Conservation (phyloP, 1,140 invertebrate species). For the Drosophila ercepeae region DNA sequence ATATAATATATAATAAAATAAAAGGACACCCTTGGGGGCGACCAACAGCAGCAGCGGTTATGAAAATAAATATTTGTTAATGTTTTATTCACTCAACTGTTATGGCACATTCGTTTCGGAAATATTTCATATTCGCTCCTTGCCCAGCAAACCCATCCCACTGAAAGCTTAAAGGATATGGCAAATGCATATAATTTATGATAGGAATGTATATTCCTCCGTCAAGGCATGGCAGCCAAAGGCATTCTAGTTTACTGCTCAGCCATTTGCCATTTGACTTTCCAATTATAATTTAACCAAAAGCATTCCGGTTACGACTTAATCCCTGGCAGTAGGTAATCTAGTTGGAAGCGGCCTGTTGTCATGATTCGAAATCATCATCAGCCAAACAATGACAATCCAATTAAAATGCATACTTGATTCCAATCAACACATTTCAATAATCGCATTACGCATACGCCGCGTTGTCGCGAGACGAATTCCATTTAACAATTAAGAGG, state of each 20-base stretch:
- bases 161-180: slow-evolving; percentile 28
- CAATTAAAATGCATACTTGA: slow-evolving; percentile 69
- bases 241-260: slow-evolving; percentile 14
- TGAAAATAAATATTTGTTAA: slow-evolving; percentile 60
- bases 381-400: slow-evolving; percentile 41
- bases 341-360: slow-evolving; percentile 11
- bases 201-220: too few relatives aligned
- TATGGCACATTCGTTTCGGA: slow-evolving; percentile 48
- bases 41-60: slow-evolving; percentile 24
- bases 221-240: neutral
- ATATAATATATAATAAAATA: slow-evolving; percentile 56
- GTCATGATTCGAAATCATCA: neutral
- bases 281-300: slow-evolving; percentile 10
- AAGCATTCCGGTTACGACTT: neutral
- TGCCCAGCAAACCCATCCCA: slow-evolving; percentile 1
- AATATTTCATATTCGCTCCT: slow-evolving; percentile 57
- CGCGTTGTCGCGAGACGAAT: slow-evolving; percentile 43
- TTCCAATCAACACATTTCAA: slow-evolving; percentile 70
- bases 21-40: slow-evolving; percentile 30
- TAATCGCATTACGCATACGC: slow-evolving; percentile 74
- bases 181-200: slow-evolving; percentile 35
- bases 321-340: slow-evolving; percentile 21
- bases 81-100: slow-evolving; percentile 59
- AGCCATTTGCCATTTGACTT: slow-evolving; percentile 11
- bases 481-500: slow-evolving; percentile 64